These are phyloP conservation scores for Melanophora roralis DNA, from an alignment of 2,888 invertebrate species.

Conservation along the genomic window DNA sequence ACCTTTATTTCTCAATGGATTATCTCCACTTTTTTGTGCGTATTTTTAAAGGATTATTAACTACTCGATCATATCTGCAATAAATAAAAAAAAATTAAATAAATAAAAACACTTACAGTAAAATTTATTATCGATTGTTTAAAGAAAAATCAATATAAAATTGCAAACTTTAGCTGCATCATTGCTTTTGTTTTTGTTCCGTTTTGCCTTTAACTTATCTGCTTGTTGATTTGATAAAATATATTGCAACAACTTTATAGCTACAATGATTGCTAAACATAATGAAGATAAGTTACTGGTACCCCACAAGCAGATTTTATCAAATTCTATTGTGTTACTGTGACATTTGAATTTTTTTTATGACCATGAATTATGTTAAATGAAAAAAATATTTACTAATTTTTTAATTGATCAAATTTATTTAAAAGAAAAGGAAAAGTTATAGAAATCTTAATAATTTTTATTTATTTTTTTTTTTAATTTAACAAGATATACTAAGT, in stretches of 20 bases:
- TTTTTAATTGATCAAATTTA: no score
- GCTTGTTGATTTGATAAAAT: background rate
- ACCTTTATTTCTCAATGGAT: background rate
- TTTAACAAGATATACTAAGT: no score
- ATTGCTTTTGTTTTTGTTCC: background rate
- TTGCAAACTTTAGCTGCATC: background rate
- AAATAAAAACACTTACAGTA: background rate
- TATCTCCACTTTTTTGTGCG: background rate
- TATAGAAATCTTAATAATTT: no score
- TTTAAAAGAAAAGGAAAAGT: no score
- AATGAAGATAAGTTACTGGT: background rate
- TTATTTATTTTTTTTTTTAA: no score
- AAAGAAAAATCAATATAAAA: background rate
- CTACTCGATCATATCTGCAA: conserved; percentile 1
- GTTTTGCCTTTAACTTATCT: background rate
- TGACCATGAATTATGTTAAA: no score
- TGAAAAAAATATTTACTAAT: no score
- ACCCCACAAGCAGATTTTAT: no score
- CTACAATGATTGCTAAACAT: background rate
- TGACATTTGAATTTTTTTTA: no score
- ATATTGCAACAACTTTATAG: conserved; percentile 12
- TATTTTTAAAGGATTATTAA: background rate
- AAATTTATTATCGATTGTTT: background rate
- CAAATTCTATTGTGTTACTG: no score
- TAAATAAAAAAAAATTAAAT: background rate